Percentiles rank a stretch among this genome's conserved stretches.
Conservation (phyloP, 2,113 vertebrate species). For the Fukomys damarensis region DNA sequence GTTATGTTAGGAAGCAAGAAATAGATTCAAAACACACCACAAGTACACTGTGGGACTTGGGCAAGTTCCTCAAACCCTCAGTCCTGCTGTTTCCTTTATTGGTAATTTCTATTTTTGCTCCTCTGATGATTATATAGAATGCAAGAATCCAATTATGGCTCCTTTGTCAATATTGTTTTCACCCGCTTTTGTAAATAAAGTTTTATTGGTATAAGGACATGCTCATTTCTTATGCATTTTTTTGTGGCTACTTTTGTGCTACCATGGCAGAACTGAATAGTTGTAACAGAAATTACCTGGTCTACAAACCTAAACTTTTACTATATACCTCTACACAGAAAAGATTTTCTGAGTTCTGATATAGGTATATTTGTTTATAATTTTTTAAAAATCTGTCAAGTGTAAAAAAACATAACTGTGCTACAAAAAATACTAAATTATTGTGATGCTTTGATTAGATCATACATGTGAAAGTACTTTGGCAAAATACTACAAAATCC, state of each 20-base stretch:
- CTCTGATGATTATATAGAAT: neutral
- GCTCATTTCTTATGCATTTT: neutral
- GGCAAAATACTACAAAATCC: conserved; percentile 34
- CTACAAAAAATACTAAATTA: neutral
- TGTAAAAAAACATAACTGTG: neutral
- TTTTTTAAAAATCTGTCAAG: neutral
- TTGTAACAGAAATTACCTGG: neutral
- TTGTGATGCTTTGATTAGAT: neutral
- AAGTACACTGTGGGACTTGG: neutral
- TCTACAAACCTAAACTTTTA: neutral
- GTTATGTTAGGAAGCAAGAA: neutral
- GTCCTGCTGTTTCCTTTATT: neutral
- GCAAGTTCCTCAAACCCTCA: neutral
- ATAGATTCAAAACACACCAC: neutral
- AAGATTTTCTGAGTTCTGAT: neutral
- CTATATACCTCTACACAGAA: neutral
- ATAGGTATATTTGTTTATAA: neutral
- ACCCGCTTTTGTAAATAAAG: conserved; percentile 2
- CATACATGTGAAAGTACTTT: neutral
- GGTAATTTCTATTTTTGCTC: neutral
- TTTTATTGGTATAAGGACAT: neutral
- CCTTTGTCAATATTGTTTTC: neutral
- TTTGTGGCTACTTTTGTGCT: neutral
- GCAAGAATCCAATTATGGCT: neutral
- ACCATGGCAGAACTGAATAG: neutral